phyloP scores from a whole-genome alignment of 2,113 vertebrate species.

The Acrocephalus kingi region DNA sequence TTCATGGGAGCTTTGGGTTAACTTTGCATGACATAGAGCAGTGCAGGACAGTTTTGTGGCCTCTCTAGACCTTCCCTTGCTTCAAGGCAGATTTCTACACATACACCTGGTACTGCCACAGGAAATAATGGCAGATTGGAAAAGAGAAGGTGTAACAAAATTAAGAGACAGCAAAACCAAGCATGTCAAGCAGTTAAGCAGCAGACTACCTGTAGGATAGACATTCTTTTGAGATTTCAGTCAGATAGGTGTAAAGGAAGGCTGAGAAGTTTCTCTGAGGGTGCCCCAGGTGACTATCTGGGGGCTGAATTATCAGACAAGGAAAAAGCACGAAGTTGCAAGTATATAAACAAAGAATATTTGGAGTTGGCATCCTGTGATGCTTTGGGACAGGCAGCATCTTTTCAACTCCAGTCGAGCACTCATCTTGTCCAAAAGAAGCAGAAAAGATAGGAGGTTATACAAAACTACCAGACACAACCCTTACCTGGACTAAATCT shows the following conservation, averaged over 20 bases:
- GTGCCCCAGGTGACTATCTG: background rate
- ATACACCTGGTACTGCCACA: background rate
- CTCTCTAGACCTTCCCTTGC: background rate
- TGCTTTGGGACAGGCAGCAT: background rate
- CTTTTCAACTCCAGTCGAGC: background rate
- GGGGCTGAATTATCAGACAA: background rate
- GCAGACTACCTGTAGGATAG: background rate
- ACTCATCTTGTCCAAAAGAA: background rate
- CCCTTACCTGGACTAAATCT: background rate
- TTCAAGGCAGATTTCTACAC: background rate
- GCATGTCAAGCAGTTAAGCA: background rate
- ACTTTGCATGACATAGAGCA: background rate
- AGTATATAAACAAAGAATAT: background rate
- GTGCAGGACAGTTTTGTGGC: rapidly evolving
- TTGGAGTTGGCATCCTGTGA: background rate
- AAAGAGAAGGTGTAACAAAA: background rate
- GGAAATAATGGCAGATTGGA: background rate
- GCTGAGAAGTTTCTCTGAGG: background rate
- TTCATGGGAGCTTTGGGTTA: background rate
- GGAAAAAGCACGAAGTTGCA: background rate
- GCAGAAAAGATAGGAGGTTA: background rate
- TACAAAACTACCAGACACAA: background rate
- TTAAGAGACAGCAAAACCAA: background rate
- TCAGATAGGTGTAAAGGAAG: background rate
- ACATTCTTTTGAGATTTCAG: background rate